A percentile compares a stretch with the other conserved stretches of the same genome.
Evolutionary conservation across 2,113 vertebrate species (phyloP).

Genomic region (Ardeotis arabs): DNA sequence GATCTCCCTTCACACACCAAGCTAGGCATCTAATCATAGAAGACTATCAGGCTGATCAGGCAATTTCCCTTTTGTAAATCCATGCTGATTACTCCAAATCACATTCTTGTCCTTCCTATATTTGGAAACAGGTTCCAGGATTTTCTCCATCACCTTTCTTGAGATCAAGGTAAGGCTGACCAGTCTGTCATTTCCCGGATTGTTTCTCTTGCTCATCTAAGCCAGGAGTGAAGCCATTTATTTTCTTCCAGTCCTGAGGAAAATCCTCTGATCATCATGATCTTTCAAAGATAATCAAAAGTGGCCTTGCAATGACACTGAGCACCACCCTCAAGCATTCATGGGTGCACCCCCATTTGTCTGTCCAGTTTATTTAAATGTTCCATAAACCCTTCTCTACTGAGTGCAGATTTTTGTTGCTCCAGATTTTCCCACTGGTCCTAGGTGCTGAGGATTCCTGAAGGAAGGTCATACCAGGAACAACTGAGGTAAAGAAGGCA

Average conservation of each 20-base stretch:
- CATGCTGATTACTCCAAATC: background rate
- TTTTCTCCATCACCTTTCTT: background rate
- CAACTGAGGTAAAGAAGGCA: no score
- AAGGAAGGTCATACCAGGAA: no score
- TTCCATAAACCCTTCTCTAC: background rate
- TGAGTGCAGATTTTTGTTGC: background rate
- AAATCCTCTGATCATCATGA: background rate
- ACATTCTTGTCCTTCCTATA: background rate
- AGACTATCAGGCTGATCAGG: background rate
- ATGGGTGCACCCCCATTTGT: background rate
- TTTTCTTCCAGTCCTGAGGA: background rate
- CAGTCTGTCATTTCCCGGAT: background rate
- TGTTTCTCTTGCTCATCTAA: background rate
- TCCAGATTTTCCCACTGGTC: no score
- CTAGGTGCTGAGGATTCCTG: no score
- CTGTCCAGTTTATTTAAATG: background rate
- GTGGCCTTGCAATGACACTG: background rate
- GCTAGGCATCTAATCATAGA: background rate
- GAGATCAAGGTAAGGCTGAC: background rate
- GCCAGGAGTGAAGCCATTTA: background rate
- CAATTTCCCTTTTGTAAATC: background rate
- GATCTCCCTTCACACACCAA: background rate
- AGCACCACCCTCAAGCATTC: background rate
- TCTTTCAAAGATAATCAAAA: background rate
- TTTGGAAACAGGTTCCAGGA: background rate